Evolutionary conservation across 2,888 invertebrate species (phyloP).

Genomic region (Peribatodes rhomboidaria): DNA sequence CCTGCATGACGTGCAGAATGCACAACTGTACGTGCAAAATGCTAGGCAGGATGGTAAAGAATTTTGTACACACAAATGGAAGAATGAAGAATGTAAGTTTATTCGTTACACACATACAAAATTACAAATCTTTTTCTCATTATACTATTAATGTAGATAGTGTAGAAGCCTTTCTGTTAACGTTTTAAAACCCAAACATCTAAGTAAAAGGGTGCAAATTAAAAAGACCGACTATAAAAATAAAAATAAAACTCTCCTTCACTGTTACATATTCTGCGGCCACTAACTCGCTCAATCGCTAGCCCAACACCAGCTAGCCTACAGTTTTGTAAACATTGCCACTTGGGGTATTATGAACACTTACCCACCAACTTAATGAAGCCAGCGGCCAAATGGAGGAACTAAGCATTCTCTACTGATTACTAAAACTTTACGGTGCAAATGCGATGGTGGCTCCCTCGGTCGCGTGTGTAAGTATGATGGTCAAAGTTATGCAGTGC

Average conservation of each 20-base stretch:
- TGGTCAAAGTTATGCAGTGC: constrained; percentile 22
- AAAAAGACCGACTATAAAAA: too few relatives aligned
- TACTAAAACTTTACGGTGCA: background rate
- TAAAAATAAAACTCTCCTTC: background rate
- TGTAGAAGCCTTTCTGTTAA: too few relatives aligned
- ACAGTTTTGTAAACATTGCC: constrained; percentile 45
- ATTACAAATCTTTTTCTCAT: too few relatives aligned
- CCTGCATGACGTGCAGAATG: too few relatives aligned
- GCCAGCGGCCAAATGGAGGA: background rate
- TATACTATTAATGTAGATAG: too few relatives aligned
- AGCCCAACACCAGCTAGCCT: constrained; percentile 2
- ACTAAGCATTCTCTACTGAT: background rate
- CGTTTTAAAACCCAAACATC: background rate
- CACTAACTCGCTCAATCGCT: constrained; percentile 12
- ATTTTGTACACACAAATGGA: too few relatives aligned
- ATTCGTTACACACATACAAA: too few relatives aligned
- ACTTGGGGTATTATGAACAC: constrained; percentile 34
- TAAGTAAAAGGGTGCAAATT: background rate
- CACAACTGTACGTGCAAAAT: too few relatives aligned
- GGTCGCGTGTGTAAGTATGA: background rate
- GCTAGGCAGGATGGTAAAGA: too few relatives aligned
- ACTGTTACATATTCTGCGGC: background rate
- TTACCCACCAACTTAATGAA: background rate
- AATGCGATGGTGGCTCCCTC: background rate
- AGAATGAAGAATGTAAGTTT: too few relatives aligned